Evolutionary conservation across 64 coral and sea anemone species (phyloP).

Genomic region (Stichodactyla mertensii): DNA sequence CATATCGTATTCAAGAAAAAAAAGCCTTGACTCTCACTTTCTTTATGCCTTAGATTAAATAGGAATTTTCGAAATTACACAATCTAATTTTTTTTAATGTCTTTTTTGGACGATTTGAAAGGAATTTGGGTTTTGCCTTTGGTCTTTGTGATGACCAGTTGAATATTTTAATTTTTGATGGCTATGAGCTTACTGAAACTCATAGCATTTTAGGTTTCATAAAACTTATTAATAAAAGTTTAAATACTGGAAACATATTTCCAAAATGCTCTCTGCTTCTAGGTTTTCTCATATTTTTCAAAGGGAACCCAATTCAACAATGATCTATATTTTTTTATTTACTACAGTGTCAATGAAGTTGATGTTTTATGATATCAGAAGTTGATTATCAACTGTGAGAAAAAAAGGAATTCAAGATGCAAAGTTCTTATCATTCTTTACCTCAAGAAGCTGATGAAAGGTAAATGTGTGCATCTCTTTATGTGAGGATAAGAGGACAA

Average conservation of each 20-base stretch:
- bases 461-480: constrained; percentile 7
- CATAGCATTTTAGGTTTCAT: not conserved
- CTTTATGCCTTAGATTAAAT: too few relatives aligned
- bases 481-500: too few relatives aligned
- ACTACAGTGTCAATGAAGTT: not conserved
- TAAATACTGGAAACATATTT: too few relatives aligned
- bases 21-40: too few relatives aligned
- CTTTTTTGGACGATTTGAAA: not conserved
- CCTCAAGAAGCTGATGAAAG: constrained; percentile 96
- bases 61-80: too few relatives aligned
- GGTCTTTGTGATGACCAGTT: not conserved
- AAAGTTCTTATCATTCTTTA: constrained; percentile 80
- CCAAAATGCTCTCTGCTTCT: too few relatives aligned
- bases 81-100: not conserved
- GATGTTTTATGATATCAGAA: constrained; percentile 12
- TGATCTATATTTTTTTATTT: too few relatives aligned
- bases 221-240: too few relatives aligned
- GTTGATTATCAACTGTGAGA: not conserved
- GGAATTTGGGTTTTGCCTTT: not conserved
- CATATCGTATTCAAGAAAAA: too few relatives aligned
- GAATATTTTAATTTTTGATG: not conserved
- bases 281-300: too few relatives aligned
- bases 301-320: too few relatives aligned
- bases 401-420: constrained; percentile 11
- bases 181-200: not conserved